Percentiles rank a stretch among this genome's conserved stretches.
Conservation (phyloP, 2,797 vertebrate species). For the Hirundo rustica region DNA sequence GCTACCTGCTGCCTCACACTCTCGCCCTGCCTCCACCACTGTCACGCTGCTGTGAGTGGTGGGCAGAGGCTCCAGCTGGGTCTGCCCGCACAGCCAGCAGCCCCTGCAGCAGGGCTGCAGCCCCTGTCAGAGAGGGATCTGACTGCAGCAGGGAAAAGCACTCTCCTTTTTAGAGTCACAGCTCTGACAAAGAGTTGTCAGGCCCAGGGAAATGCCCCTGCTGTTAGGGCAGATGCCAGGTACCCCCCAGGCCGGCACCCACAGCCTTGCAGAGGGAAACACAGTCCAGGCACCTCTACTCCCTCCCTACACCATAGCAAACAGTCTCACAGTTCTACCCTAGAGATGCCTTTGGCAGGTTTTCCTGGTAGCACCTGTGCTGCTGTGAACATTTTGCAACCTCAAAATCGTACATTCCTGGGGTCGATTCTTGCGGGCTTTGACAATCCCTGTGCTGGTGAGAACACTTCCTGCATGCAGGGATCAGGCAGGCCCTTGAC, state of each 20-base stretch:
- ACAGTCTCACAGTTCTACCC: not conserved
- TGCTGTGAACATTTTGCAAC: not conserved
- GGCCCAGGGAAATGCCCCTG: not conserved
- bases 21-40: not conserved
- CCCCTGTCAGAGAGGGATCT: not conserved
- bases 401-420: not conserved
- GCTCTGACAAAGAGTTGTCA: not conserved
- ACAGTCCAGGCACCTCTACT: not conserved
- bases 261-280: not conserved
- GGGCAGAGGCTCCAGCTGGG: not conserved
- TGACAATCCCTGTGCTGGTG: not conserved
- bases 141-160: not conserved
- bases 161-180: not conserved
- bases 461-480: not conserved
- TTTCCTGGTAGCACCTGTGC: not conserved
- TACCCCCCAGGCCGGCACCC: not conserved
- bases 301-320: not conserved
- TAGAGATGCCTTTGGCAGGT: not conserved
- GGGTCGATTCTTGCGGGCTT: not conserved
- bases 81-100: not conserved
- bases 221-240: not conserved
- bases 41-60: rapidly evolving
- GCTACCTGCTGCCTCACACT: not conserved
- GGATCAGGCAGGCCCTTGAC: not conserved
- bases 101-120: not conserved